Base-by-base conservation (phyloP, 2,113 vertebrate species). In the Solea senegalensis region DNA sequence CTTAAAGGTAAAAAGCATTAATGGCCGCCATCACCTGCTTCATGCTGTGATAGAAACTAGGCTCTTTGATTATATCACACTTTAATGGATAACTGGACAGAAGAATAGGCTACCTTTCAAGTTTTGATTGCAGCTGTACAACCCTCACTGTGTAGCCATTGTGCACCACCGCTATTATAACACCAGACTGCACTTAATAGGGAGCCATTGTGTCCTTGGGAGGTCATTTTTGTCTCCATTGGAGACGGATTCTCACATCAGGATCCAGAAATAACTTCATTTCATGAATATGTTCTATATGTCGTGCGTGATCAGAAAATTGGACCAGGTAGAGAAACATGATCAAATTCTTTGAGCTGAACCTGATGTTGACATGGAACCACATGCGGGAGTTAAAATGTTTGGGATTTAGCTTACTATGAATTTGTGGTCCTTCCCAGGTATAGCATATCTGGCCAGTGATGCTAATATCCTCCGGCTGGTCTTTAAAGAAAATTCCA, bases 121-220 rank as follows among this genome's bases (percentile, higher is more conserved):
- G 72, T 50, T 76, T 78, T 88, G 86, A 89, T 87, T 88, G 88
- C 83, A 60, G 79, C 70, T 7, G 40, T 45, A 67, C 52, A 58
- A 51, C 78, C 65, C 73, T 86, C 48, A 27, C 81, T 80, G 82
- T 88, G 76, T 87, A 88, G 74, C 79, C 76, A 84, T 87, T 86
- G 76, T 84, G 80, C 86, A 69, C 78, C 73, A 68, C 61, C 60
- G 61, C 82, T 76, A 77, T 81, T 85, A 82, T 53, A 90, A 84
- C 69, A 80, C 68, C 72, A 73, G 64, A 87, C 83, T 78, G 70
- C 79, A 64, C 57, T 68, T 85, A 83, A 85, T 79, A 72, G 73
- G 77, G 72, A 80, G 77, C 78, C 77, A 88, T 88, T 91, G 85
- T 93, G 88, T 88, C 86, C 71, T 85, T 80, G 62, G 83, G 88